Percentiles rank a stretch among this genome's conserved stretches.
These are phyloP conservation scores for Sinocyclocheilus anophthalmus DNA, from an alignment of 2,113 vertebrate genomes.

Conservation along the genomic window DNA sequence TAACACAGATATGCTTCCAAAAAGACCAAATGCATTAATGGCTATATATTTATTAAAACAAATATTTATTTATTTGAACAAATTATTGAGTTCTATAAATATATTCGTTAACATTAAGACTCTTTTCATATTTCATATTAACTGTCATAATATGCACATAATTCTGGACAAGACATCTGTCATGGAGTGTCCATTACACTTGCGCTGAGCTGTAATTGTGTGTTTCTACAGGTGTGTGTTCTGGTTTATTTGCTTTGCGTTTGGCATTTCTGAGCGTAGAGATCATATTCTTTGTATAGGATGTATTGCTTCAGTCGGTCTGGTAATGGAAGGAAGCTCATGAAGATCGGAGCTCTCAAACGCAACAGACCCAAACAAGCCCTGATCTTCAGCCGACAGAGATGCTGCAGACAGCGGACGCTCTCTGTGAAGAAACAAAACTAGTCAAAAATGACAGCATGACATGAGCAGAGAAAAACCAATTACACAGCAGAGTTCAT, in stretches of 20 bases:
- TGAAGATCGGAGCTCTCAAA: slow-evolving; percentile 87
- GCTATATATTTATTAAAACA: not conserved
- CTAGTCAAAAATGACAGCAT: not conserved
- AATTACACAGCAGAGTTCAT: not conserved
- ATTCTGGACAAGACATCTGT: not conserved
- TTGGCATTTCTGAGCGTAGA: slow-evolving; percentile 72
- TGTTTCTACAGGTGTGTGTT: too few relatives aligned
- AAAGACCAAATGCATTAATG: not conserved
- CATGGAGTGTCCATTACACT: not conserved
- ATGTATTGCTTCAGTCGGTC: slow-evolving; percentile 85
- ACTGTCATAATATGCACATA: not conserved
- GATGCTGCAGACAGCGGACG: slow-evolving; percentile 83
- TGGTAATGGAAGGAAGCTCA: slow-evolving; percentile 89
- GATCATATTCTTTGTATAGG: slow-evolving; percentile 86
- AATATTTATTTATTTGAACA: not conserved
- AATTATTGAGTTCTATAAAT: not conserved
- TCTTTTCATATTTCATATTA: not conserved
- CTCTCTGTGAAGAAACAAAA: slow-evolving; percentile 77
- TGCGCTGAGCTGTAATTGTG: not conserved
- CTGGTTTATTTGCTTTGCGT: slow-evolving; percentile 45
- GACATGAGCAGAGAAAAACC: not conserved
- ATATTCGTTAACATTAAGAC: not conserved
- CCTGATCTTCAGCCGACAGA: slow-evolving; percentile 89
- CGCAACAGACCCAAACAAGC: slow-evolving; percentile 85
- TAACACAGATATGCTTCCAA: not conserved